Conservation (phyloP, 2,113 vertebrate species). For the Gnathonemus echidnorhynchus region DNA sequence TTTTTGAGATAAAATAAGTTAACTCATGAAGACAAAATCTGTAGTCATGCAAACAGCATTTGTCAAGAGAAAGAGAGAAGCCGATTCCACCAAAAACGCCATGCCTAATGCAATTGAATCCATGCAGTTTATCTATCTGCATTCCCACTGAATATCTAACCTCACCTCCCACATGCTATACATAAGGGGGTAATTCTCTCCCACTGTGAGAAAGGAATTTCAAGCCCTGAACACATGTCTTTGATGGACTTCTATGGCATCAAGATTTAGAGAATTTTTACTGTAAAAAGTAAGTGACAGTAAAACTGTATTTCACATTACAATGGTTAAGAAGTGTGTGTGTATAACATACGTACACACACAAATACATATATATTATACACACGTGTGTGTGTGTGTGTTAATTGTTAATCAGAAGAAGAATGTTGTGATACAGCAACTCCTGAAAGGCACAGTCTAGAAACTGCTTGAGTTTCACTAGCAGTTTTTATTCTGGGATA, state of each 20-base stretch:
- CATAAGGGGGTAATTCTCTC: background rate
- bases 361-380: too few relatives aligned
- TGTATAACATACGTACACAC: too few relatives aligned
- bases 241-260: background rate
- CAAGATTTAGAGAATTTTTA: background rate
- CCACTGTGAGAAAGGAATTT: background rate
- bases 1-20: too few relatives aligned
- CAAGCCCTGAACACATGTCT: background rate
- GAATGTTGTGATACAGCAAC: background rate
- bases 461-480: background rate
- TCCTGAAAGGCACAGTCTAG: background rate
- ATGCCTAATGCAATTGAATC: background rate
- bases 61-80: too few relatives aligned
- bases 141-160: background rate
- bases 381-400: too few relatives aligned
- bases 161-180: background rate
- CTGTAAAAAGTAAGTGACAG: background rate
- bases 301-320: background rate
- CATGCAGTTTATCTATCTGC: background rate
- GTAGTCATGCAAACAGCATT: too few relatives aligned
- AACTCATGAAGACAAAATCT: too few relatives aligned
- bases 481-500: background rate
- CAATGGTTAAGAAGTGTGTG: too few relatives aligned
- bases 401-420: background rate
- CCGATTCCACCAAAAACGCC: background rate